Evolutionary conservation across 2,113 vertebrate species (phyloP), one percentile per base, ranked within the genome.

Genomic region (Limnothrissa miodon): DNA sequence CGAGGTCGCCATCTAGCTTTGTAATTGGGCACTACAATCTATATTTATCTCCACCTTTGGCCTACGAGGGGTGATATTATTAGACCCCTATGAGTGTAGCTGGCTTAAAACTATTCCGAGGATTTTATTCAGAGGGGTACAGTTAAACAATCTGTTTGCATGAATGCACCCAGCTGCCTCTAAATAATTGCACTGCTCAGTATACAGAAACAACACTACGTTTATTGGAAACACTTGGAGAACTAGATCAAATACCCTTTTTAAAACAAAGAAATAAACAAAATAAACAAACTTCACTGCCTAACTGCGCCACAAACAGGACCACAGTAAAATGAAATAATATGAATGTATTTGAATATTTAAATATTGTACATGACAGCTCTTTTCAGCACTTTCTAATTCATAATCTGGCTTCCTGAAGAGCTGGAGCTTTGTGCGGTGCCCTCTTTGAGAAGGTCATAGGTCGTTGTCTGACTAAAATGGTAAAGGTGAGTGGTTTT

Each of bases 401-500:
- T 62, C 13, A 29, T 11, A 11, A 74, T 74, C 5, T 74, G 36
- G 13, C 66, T 74, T 42, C 42, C 62, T 36, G 0, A 11, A 39
- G 66, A 74, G 29, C 33, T 36, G 66, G 13, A 33, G 11, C 45
- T 42, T 74, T 10, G 82, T 56, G 59, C 25, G 8, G 80, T 80
- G 15, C 1, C 66, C 44, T 70, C 36, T 66, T 83, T 15, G 70
- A 19, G 86, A 88, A 88, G 87, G 87, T 83, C 81, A 90, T 89
- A 91, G 92, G 87, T 87, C 85, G 85, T 85, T 88, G 78, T 79
- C 25, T 78, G 87, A 87, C 85, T 8, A 36, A 93, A 93, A 93
- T 94, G 93, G 89, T 94, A 94, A 95, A 94, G 93, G 93, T 94
- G 92, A 94, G 92, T 80, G 88, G 92, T 90, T 93, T 93, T 92